Conservation (phyloP, 1,140 invertebrate species). For the honey bee (Apis mellifera) region Amel_HAv3.1 CM009941.2:2561501-2562000, state of each 20-base stretch:
- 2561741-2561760: slow-evolving; percentile 52
- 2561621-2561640: background rate
- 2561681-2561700: background rate
- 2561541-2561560: background rate
- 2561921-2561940: background rate
- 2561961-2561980: background rate
- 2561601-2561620: background rate
- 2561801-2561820: slow-evolving; percentile 1
- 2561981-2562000: no score
- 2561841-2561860: slow-evolving; percentile 22
- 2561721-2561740: slow-evolving; percentile 35
- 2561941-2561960: background rate
- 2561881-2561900: slow-evolving; percentile 9
- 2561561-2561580: background rate
- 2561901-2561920: background rate
- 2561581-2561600: slow-evolving; percentile 14
- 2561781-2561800: slow-evolving; percentile 16
- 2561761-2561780: slow-evolving; percentile 24
- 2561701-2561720: slow-evolving; percentile 11
- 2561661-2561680: background rate
- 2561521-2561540: background rate
- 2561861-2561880: background rate
- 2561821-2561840: slow-evolving; percentile 4
- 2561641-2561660: slow-evolving; percentile 47
- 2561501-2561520: background rate